Evolutionary conservation across 2,888 invertebrate species (phyloP).

Genomic region (Drosophila trichaetosa): DNA sequence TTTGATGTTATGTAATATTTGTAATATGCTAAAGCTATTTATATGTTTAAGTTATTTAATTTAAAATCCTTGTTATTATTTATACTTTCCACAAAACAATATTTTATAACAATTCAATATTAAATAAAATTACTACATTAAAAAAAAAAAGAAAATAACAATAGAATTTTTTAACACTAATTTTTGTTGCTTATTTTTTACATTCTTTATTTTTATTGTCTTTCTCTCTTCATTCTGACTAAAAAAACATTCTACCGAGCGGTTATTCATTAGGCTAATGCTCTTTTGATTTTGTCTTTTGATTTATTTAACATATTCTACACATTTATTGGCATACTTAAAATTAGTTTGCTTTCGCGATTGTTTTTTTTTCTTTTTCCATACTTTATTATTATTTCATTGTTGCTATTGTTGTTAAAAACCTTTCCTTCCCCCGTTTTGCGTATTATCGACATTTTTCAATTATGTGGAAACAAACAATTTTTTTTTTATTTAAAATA

Average conservation of each 20-base stretch:
- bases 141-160: too few species aligned
- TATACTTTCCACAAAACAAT: too few species aligned
- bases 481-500: background rate
- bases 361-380: background rate
- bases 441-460: background rate
- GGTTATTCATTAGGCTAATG: conserved; percentile 10
- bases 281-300: background rate
- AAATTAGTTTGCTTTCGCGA: conserved; percentile 1
- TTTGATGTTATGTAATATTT: too few species aligned
- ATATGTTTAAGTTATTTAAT: too few species aligned
- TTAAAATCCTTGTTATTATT: too few species aligned
- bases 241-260: background rate
- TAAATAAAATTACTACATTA: too few species aligned
- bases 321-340: background rate
- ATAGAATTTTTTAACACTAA: too few species aligned
- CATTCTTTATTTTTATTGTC: background rate
- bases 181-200: background rate
- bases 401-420: background rate
- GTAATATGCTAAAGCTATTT: too few species aligned
- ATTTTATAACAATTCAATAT: too few species aligned
- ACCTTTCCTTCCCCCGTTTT: background rate
- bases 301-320: background rate
- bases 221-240: background rate
- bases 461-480: too few species aligned
- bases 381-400: background rate